Evolutionary conservation across 2,888 invertebrate species (phyloP), one percentile per base, ranked within the genome.

Genomic region (Perizoma affinitatum): DNA sequence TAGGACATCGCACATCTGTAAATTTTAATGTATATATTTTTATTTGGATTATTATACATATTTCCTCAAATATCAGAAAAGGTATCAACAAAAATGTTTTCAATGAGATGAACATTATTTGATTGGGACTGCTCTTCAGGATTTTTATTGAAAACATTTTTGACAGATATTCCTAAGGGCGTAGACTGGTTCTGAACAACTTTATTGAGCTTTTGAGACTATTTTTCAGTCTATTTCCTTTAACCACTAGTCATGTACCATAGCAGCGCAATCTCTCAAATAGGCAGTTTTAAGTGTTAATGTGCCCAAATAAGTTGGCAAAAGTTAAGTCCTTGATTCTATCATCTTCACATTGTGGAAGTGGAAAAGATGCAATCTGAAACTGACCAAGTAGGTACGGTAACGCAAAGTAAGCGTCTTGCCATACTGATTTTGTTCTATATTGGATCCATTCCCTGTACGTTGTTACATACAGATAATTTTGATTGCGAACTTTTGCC

Each of bases 191-290:
- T 46, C 49, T 5, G 45, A 62, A 62, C 61, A 58, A 55, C 61
- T 41, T 65, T 54, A 58, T 59, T 67, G 59, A 63, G 53, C 55
- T 56, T 50, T 49, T 46, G 11, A 55, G 46, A 57, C 56, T 52
- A 54, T 44, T 41, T 55, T 43, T 63, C 78, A 78, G 80, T 80
- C 74, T 78, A 75, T 69, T 68, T 66, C 75, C 76, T 76, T 77
- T 70, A 64, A 69, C 80, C 83, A 78, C 89, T 90, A 90, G 89
- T 90, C 89, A 90, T 84, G 76, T 76, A 77, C 82, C 84, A 84
- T 79, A 86, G 82, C 83, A 86, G 83, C 83, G 74, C 74, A 75
- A 79, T 77, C 79, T 82, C 80, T 83, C 81, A 84, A 84, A 83
- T 84, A 83, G 74, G 71, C 78, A 77, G 75, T 75, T 75, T 71